These are phyloP conservation scores for Tragopan temminckii DNA, from an alignment of 2,797 vertebrate species.

Conservation along the genomic window DNA sequence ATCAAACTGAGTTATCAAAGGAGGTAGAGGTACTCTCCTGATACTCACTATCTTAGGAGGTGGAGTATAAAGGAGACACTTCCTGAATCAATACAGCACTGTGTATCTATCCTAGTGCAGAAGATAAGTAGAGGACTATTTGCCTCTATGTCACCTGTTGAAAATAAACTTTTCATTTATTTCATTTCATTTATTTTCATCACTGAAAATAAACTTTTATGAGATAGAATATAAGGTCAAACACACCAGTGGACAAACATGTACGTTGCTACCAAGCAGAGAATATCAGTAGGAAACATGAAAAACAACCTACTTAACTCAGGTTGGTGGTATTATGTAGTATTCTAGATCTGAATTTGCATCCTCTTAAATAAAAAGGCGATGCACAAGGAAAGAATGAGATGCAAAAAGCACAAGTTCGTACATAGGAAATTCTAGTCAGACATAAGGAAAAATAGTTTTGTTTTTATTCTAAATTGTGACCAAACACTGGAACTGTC, in stretches of 20 bases:
- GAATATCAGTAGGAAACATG: not conserved
- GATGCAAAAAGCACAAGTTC: not conserved
- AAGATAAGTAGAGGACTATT: not conserved
- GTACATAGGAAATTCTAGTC: not conserved
- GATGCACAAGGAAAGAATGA: not conserved
- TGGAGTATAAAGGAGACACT: not conserved
- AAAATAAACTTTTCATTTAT: not conserved
- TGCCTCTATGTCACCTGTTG: not conserved
- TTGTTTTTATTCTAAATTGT: not conserved
- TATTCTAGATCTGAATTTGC: not conserved
- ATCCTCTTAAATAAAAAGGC: not conserved
- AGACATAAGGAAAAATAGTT: not conserved
- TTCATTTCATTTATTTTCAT: not conserved
- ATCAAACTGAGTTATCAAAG: not conserved
- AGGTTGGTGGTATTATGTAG: fast-evolving
- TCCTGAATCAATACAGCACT: not conserved
- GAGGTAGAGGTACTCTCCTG: not conserved
- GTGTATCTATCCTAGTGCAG: not conserved
- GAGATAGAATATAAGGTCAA: not conserved
- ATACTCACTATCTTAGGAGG: not conserved
- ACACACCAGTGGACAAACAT: not conserved
- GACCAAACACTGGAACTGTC: not conserved
- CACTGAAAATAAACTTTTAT: not conserved
- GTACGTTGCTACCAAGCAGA: not conserved
- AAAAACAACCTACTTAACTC: not conserved